phyloP scores from a whole-genome alignment of 2,113 vertebrate genomes.

The Callopanchax toddi region DNA sequence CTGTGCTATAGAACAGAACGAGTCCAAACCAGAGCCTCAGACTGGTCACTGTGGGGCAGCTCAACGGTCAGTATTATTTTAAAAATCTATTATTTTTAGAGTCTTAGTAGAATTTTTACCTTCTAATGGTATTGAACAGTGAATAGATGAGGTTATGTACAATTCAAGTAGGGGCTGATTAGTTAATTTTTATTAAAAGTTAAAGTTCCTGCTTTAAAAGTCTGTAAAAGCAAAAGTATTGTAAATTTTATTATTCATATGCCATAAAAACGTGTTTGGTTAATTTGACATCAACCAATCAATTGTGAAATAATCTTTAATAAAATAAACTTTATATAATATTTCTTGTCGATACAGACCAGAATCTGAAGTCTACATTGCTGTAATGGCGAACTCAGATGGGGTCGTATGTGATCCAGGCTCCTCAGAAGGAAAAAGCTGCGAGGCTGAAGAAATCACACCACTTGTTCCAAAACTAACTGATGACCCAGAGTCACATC shows the following conservation, averaged over 20 bases:
- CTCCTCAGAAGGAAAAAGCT: conserved; percentile 11
- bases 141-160: not conserved
- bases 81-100: not conserved
- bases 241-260: too few species aligned
- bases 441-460: not conserved
- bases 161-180: not conserved
- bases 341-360: conserved; percentile 36
- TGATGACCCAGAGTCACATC: conserved; percentile 5
- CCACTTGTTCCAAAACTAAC: conserved; percentile 4
- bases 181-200: not conserved
- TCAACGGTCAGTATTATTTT: conserved; percentile 38
- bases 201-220: not conserved
- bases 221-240: not conserved
- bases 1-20: not conserved
- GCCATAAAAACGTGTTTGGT: too few species aligned
- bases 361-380: conserved; percentile 5
- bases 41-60: conserved; percentile 1
- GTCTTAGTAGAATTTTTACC: not conserved
- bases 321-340: too few species aligned
- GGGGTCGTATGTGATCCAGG: conserved; percentile 1
- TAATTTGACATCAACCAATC: too few species aligned
- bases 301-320: too few species aligned
- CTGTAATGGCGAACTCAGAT: conserved; percentile 11
- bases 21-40: conserved; percentile 8
- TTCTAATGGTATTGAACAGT: not conserved